These are phyloP conservation scores for Grammomys dolichurus DNA, from an alignment of 2,113 vertebrate species.

Conservation along the genomic window DNA sequence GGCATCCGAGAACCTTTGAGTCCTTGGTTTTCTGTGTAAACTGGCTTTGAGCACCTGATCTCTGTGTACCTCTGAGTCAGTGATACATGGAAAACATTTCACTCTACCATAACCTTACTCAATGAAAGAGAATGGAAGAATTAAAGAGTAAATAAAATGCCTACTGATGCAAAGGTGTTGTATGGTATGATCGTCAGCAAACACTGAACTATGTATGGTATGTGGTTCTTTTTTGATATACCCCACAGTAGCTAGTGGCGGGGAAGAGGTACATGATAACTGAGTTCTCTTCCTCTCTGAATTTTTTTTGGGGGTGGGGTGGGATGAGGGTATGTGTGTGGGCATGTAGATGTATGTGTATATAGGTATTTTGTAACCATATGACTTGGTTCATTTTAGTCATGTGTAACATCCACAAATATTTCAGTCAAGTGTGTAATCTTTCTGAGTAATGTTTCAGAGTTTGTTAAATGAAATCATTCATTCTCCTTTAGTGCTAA, in stretches of 20 bases:
- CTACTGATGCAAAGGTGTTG: background rate
- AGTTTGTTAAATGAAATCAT: constrained; percentile 67
- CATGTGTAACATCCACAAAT: constrained; percentile 24
- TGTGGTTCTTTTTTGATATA: background rate
- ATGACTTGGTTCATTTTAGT: constrained; percentile 1
- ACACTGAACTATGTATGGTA: background rate
- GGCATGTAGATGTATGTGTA: background rate
- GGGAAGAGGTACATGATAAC: background rate
- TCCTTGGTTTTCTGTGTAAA: background rate
- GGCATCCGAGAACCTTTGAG: background rate
- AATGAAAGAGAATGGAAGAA: background rate
- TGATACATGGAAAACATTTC: background rate
- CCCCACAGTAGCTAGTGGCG: background rate
- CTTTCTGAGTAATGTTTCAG: constrained; percentile 36
- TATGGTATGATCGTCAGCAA: background rate
- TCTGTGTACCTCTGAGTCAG: background rate
- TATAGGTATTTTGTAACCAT: background rate
- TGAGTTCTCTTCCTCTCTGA: background rate
- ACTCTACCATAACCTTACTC: background rate
- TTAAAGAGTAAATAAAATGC: background rate
- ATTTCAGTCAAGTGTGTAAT: constrained; percentile 57
- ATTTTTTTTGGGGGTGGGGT: background rate
- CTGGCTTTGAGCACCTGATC: background rate
- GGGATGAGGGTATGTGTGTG: background rate
- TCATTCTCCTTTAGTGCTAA: constrained; percentile 75